Base-by-base conservation (phyloP, 2,797 vertebrate genomes). In the Urophycis tenuis region DNA sequence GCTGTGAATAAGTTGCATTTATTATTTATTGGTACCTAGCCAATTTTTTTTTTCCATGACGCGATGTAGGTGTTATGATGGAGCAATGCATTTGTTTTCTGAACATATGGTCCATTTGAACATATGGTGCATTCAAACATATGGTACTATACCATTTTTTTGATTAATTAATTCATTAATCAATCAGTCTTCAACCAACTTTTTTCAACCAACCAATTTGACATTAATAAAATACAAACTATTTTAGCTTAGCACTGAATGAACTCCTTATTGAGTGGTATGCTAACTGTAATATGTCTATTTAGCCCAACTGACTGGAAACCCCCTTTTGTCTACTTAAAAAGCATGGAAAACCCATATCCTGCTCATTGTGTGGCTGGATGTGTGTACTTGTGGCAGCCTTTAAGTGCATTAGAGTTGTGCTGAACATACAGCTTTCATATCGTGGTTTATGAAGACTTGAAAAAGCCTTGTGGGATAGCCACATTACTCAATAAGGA, bases 301-400 rank as follows among this genome's bases (percentile, higher is more conserved):
- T 60, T 60, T 25, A 60, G 67, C 67, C 67, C 30, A 19, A 95
- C 92, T 94, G 93, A 94, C 95, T 94, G 94, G 91, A 93, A 93
- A 92, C 94, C 92, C 93, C 88, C 88, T 93, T 93, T 93, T 84
- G 88, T 92, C 90, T 89, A 92, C 90, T 93, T 93, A 84, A 92
- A 94, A 95, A 93, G 93, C 93, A 93, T 94, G 94, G 92, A 95
- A 96, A 94, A 94, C 89, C 90, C 93, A 95, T 96, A 96, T 96
- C 94, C 95, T 95, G 93, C 88, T 90, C 90, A 89, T 93, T 91
- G 90, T 91, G 88, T 86, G 84, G 86, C 86, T 83, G 88, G 85
- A 80, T 89, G 83, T 91, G 87, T 85, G 86, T 89, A 88, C 90
- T 92, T 93, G 93, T 89, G 93, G 93, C 85, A 83, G 90, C 77